Evolutionary conservation across 2,888 invertebrate species (phyloP), one percentile per base, ranked within the genome.

Genomic region (Escarpia spicata): DNA sequence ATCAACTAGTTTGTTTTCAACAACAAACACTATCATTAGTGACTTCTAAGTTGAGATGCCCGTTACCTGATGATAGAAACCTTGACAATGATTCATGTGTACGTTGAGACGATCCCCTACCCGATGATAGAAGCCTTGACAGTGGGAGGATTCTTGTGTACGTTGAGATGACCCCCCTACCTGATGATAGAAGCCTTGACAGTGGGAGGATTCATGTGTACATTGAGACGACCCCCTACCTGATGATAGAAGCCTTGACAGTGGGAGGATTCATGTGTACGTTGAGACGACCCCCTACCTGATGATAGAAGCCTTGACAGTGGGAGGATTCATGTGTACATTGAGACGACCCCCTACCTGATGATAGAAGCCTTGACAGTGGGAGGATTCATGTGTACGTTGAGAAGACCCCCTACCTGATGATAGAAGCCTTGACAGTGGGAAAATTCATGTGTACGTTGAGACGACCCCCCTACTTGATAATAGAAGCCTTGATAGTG

Each of bases 191-290:
- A 95, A 99, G 97, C 43, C 99, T 97, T 37, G 0, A 99, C 99
- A 0, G 98, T 98, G 0, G 99, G 99, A 9, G 99, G 99, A 95
- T 99, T 99, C 95, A 98, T 99, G 96, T 99, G 99, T 91, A 99
- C 99, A 92, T 99, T 98, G 96, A 99, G 99, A 0, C 37, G 37
- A 37, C 37, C 37, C 37, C 37, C 37, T 37, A 37, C 37, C 37
- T 37, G 37, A 37, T 37, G 37, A 37, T 37, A 37, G 37, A 37
- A 37, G 37, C 37, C 37, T 37, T 37, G 37, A 37, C 37, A 37
- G 37, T 37, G 37, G 37, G 37, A 37, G 37, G 37, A 37, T 37
- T 37, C 37, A 0, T 37, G 37, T 45, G 10, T 45, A 9, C 2
- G 6, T 1, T 45, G 37, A 99, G 97, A 96, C 98, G 98, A 1